Conservation (phyloP, 2,113 vertebrate genomes). For the Spheniscus mendiculus region DNA sequence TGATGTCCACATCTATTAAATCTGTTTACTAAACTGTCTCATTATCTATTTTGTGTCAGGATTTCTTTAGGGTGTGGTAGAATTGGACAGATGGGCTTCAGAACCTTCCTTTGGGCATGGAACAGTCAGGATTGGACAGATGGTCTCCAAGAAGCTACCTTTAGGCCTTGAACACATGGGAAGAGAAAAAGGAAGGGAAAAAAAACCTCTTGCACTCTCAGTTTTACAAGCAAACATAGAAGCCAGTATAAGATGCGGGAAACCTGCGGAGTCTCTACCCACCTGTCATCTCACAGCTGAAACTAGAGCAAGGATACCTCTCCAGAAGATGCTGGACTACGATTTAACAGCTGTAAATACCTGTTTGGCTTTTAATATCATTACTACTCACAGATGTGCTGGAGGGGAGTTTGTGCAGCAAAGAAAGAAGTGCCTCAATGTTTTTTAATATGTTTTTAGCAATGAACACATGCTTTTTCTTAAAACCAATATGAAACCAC, state of each 20-base stretch:
- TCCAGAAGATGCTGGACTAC: not conserved
- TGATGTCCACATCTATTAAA: slow-evolving; percentile 76
- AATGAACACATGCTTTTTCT: slow-evolving; percentile 38
- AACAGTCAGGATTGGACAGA: slow-evolving; percentile 68
- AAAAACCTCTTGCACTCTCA: not conserved
- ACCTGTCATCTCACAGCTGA: not conserved
- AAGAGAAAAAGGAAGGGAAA: not conserved
- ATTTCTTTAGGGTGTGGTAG: slow-evolving; percentile 77
- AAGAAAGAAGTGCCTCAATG: slow-evolving; percentile 16
- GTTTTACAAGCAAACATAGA: not conserved
- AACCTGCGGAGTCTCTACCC: not conserved
- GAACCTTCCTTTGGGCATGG: slow-evolving; percentile 71
- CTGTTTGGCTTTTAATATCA: slow-evolving; percentile 33
- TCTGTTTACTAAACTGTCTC: slow-evolving; percentile 76
- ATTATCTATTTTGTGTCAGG: slow-evolving; percentile 74
- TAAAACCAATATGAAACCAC: slow-evolving; percentile 38
- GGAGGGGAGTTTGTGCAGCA: not conserved
- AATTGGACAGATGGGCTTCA: slow-evolving; percentile 77
- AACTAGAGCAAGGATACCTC: not conserved
- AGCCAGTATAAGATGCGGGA: not conserved
- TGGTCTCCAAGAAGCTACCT: slow-evolving; percentile 70
- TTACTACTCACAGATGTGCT: slow-evolving; percentile 21
- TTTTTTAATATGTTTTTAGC: slow-evolving; percentile 61
- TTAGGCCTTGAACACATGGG: slow-evolving; percentile 60
- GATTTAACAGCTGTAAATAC: slow-evolving; percentile 42